These are phyloP conservation scores for Heterodera carotae DNA, from an alignment of 1,140 invertebrate genomes.

Conservation along the genomic window DNA sequence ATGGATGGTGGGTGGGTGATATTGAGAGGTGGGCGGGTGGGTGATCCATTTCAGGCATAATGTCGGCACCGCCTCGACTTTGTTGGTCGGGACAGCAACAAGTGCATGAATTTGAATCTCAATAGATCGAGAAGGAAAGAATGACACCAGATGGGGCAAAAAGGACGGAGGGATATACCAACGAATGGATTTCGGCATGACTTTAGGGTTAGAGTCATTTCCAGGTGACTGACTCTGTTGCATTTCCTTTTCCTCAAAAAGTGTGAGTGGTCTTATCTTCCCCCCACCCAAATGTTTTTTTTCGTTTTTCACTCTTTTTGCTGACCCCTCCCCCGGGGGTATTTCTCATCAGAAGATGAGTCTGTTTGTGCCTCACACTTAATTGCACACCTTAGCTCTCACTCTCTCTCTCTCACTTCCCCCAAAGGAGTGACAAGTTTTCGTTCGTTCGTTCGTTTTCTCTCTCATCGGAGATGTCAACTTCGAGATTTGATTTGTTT, in stretches of 20 bases:
- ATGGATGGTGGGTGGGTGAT: neutral
- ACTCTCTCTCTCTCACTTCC: no score
- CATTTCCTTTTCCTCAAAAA: neutral
- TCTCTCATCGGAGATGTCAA: slow-evolving; percentile 1
- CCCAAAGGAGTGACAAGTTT: slow-evolving; percentile 8
- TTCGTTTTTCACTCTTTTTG: neutral
- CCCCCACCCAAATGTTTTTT: neutral
- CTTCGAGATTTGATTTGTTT: neutral
- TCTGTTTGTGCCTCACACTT: no score
- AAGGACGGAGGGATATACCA: no score
- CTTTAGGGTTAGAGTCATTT: no score
- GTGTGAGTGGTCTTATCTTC: neutral
- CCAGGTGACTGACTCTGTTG: neutral
- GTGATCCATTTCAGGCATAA: neutral
- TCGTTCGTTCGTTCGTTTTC: no score
- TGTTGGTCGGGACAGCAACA: neutral
- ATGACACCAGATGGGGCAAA: neutral
- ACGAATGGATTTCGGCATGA: no score
- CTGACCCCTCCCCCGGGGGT: neutral
- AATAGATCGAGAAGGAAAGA: neutral
- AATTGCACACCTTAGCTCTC: neutral
- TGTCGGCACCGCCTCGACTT: neutral
- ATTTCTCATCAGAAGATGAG: no score
- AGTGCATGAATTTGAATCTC: neutral
- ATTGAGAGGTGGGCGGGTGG: no score